These are phyloP conservation scores for Paracentrotus lividus DNA, from an alignment of 53 echinoderm and acorn worm genomes.

Conservation along the genomic window DNA sequence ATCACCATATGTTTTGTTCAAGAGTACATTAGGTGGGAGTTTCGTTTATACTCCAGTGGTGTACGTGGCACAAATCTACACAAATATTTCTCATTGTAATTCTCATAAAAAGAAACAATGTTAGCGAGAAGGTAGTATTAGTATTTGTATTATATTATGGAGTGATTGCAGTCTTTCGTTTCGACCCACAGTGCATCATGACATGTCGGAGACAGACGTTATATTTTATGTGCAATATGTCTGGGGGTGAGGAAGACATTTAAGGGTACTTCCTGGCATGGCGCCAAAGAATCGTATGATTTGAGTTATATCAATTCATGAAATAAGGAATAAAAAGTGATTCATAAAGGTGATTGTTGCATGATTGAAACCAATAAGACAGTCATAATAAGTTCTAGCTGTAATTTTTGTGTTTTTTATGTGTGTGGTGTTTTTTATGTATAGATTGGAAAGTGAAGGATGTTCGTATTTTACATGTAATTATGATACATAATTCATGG, in stretches of 20 bases:
- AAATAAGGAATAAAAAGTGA: neutral
- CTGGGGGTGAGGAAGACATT: slow-evolving; percentile 15
- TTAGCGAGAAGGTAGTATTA: no score
- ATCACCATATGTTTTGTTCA: no score
- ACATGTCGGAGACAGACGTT: neutral
- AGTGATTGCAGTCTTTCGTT: slow-evolving; percentile 40
- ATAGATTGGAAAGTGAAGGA: neutral
- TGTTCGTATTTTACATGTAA: no score
- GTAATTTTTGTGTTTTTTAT: neutral
- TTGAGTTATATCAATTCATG: neutral
- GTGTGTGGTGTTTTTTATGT: no score
- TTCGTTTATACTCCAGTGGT: no score
- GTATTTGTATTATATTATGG: neutral
- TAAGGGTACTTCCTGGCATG: neutral
- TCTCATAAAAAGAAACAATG: no score
- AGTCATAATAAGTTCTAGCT: no score
- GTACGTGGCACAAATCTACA: no score
- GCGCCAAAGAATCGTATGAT: neutral
- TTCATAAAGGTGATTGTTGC: neutral
- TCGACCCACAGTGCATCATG: neutral
- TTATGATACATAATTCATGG: no score
- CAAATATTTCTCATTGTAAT: no score
- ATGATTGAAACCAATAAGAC: neutral
- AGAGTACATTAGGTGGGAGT: no score
- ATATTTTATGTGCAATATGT: slow-evolving; percentile 39